Evolutionary conservation across 1,140 invertebrate species (phyloP), one percentile per base, ranked within the genome.

Genomic region (Chironomus striatipennis): DNA sequence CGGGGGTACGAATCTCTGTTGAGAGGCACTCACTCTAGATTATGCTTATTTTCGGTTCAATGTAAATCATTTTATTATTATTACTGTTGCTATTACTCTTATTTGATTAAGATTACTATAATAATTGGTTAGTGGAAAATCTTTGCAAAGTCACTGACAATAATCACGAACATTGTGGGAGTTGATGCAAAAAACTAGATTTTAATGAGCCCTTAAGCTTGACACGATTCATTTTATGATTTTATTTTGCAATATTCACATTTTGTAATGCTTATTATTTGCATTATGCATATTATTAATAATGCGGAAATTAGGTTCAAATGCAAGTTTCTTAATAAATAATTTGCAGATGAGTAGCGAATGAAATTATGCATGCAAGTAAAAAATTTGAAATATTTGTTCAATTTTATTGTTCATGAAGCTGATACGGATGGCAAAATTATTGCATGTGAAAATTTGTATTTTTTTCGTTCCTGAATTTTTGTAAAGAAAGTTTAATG

Each of bases 141-240:
- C 24, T 34, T 34, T 34, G 24, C 5, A 34, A 34, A 34, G 24
- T 34, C 24, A 34, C 24, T 34, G 5, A 57, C 9, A n/a, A 57
- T 57, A 57, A 57, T 57, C 47, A 57, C 47, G 47, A 57, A 57
- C n/a, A n/a, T 57, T 57, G 47, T 57, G n/a, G 47, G 47, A 57
- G 47, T 57, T n/a, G n/a, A 15, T 10, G 24, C 8, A 47, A 47
- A 47, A 15, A 57, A 57, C 47, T 57, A 57, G 47, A 57, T 57
- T 57, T 57, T 57, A 57, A 57, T 57, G 47, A 57, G 47, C 47
- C 47, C 47, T 57, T 57, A 57, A 57, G 47, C 47, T 57, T 57
- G 47, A 57, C 47, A 57, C 47, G 47, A 57, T 57, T 57, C 24
- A 34, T 34, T n/a, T 57, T 57, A n/a, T n/a, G 47, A 57, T 57